phyloP scores from a whole-genome alignment of 2,797 vertebrate species.

The Liasis olivaceus region DNA sequence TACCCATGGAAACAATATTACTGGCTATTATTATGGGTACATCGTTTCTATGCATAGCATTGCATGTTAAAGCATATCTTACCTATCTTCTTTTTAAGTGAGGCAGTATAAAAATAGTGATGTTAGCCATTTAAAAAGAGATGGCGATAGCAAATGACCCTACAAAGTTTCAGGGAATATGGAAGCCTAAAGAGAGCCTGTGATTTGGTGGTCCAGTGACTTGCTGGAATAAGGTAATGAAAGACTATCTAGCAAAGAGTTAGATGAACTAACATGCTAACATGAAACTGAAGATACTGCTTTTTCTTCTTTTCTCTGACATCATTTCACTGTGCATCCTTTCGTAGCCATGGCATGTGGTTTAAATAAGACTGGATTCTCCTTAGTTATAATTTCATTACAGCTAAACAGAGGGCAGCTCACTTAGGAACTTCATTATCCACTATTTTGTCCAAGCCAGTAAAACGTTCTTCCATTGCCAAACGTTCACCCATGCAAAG shows the following conservation, averaged over 20 bases:
- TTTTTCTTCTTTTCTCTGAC: background rate
- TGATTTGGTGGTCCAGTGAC: background rate
- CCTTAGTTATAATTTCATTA: slow-evolving; percentile 23
- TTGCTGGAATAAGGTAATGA: background rate
- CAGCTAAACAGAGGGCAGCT: slow-evolving; percentile 56
- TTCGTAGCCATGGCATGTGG: background rate
- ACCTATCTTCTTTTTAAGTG: background rate
- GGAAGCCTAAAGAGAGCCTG: background rate
- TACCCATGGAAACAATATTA: background rate
- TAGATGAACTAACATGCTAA: background rate
- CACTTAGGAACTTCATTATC: slow-evolving; percentile 41
- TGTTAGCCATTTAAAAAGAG: background rate
- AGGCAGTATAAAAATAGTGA: background rate
- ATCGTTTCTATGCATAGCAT: background rate
- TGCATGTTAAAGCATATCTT: background rate
- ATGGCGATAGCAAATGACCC: background rate
- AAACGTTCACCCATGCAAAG: slow-evolving; percentile 55
- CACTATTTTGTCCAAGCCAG: slow-evolving; percentile 51
- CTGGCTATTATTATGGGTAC: background rate
- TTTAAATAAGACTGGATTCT: background rate
- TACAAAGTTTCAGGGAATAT: background rate
- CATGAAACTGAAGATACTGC: background rate
- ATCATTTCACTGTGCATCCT: background rate
- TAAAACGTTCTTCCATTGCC: slow-evolving; percentile 56
- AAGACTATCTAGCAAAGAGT: background rate